These are phyloP conservation scores for Trissolcus basalis DNA, from an alignment of 1,140 invertebrate species.

Conservation along the genomic window DNA sequence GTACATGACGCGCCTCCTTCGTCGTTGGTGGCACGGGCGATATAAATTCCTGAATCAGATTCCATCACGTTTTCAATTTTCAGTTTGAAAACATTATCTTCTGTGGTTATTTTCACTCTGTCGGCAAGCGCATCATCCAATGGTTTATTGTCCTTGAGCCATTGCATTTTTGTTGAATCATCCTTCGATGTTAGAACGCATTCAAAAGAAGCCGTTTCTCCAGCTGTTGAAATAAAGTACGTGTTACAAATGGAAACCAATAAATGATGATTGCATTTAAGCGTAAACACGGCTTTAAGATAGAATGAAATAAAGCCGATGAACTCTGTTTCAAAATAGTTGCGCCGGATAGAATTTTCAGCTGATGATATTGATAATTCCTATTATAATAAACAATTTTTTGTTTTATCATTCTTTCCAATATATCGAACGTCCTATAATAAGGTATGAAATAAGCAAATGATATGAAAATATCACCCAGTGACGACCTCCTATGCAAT, in stretches of 20 bases:
- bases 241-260: slow-evolving; percentile 62
- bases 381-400: too few species aligned
- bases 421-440: too few species aligned
- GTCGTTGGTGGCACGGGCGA: slow-evolving; percentile 89
- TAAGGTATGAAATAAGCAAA: too few species aligned
- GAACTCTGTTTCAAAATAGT: slow-evolving; percentile 59
- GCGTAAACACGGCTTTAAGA: slow-evolving; percentile 78
- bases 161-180: slow-evolving; percentile 80
- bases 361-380: too few species aligned
- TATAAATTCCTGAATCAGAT: slow-evolving; percentile 93
- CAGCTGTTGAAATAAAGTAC: slow-evolving; percentile 78
- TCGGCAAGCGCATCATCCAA: slow-evolving; percentile 86
- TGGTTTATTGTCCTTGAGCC: slow-evolving; percentile 93
- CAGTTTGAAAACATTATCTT: slow-evolving; percentile 81
- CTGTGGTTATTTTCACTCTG: slow-evolving; percentile 80
- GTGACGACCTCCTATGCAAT: too few species aligned
- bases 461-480: too few species aligned
- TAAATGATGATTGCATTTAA: slow-evolving; percentile 66
- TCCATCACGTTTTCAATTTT: slow-evolving; percentile 87
- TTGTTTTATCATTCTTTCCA: too few species aligned
- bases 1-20: slow-evolving; percentile 88
- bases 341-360: not conserved
- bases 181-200: slow-evolving; percentile 80
- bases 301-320: slow-evolving; percentile 83
- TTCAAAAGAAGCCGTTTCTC: slow-evolving; percentile 89